Percentiles rank a stretch among this genome's conserved stretches.
phyloP scores from a whole-genome alignment of 1,140 invertebrate genomes.

The Zophobas atratus region DNA sequence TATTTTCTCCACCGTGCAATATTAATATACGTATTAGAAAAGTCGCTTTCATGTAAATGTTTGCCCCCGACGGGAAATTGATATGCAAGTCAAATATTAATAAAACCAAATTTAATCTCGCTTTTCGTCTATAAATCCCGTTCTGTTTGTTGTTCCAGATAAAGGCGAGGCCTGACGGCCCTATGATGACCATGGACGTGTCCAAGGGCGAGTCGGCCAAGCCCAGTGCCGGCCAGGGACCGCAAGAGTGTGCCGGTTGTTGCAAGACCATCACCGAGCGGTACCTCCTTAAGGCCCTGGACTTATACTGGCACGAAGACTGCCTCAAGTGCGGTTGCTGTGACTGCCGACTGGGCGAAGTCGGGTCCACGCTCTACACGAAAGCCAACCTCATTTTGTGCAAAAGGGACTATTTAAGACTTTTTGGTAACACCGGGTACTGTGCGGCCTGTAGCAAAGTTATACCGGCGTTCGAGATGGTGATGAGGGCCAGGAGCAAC shows the following conservation, averaged over 20 bases:
- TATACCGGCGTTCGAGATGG: conserved; percentile 99
- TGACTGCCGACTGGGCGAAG: conserved; percentile 96
- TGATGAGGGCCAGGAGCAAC: conserved; percentile 96
- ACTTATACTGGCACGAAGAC: conserved; percentile 98
- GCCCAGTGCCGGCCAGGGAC: conserved; percentile 61
- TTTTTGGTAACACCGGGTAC: conserved; percentile 92
- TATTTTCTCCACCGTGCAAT: conserved; percentile 56
- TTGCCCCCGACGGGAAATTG: conserved; percentile 53
- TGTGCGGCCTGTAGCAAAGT: conserved; percentile 96
- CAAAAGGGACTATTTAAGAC: conserved; percentile 97
- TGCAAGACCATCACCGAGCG: conserved; percentile 90
- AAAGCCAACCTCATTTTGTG: conserved; percentile 98
- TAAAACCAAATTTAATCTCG: conserved; percentile 47
- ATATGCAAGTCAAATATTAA: conserved; percentile 51
- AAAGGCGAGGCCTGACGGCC: conserved; percentile 64
- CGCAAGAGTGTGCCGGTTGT: conserved; percentile 87
- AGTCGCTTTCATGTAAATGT: conserved; percentile 57
- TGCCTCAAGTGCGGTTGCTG: conserved; percentile 98
- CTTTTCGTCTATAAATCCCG: conserved; percentile 29
- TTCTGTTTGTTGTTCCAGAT: conserved; percentile 62
- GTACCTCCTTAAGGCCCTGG: conserved; percentile 88
- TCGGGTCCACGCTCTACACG: conserved; percentile 96
- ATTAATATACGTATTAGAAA: conserved; percentile 59
- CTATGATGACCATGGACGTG: conserved; percentile 82
- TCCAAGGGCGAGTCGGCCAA: conserved; percentile 74